Base-by-base conservation (phyloP, 2,888 invertebrate species). In the Mythimna loreyi region DNA sequence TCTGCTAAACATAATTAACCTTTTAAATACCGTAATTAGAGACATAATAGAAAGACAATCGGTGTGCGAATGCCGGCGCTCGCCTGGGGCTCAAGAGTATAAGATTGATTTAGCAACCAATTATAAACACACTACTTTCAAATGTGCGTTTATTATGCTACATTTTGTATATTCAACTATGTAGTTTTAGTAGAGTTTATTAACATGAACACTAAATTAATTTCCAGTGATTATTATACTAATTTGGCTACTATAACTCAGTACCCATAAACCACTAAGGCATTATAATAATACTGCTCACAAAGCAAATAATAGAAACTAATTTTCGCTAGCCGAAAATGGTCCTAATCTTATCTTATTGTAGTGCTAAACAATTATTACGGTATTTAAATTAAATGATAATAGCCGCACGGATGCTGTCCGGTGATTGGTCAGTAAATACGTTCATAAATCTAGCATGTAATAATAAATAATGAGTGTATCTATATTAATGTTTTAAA, bases 401-500 rank as follows among this genome's bases (percentile, higher is more conserved):
- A 67, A 68, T 68, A 62, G 56, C 59, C 28, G 25, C 21, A 78
- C 52, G 63, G 74, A 61, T 57, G 59, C 78, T 28, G 63, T 63
- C 25, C 33, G 30, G 65, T 74, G 74, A 80, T 75, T 75, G 73
- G 61, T 30, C 53, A 49, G 60, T 56, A 74, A 80, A 69, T 72
- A 49, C 50, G 8, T 28, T 40, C 28, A 75, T 80, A 82, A 82
- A 82, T 82, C 70, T 72, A 64, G 28, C 52, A 72, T 33, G 50
- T 33, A 50, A 62, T 66, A 60, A 45, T 56, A 66, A 50, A 50
- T 53, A 21, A n/a, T n/a, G n/a, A 21, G 21, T 13, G 33, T 33
- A 53, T n/a, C 16, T 13, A 19, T 11, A 53, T 2, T 30, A n/a
- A 53, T 30, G n/a, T 52, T 19, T 2, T 33, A n/a, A 4, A 55